These are phyloP conservation scores for Drosophila jambulina DNA, from an alignment of 1,140 invertebrate species.

Conservation along the genomic window DNA sequence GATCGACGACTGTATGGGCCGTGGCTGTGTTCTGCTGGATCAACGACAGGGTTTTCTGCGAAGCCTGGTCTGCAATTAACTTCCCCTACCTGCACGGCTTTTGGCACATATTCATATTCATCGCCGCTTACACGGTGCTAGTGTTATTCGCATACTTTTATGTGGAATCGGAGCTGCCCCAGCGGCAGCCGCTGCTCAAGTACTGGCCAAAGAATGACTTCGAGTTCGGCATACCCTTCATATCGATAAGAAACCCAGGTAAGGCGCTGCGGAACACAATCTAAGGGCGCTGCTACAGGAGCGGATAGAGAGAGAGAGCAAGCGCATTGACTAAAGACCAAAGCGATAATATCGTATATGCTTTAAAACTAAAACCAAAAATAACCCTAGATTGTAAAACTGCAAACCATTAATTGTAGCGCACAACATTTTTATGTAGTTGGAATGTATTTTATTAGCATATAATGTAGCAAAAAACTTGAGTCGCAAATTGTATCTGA, in stretches of 20 bases:
- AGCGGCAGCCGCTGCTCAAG: constrained; percentile 88
- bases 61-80: constrained; percentile 90
- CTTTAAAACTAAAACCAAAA: constrained; percentile 49
- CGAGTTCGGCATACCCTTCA: constrained; percentile 91
- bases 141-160: constrained; percentile 93
- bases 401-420: constrained; percentile 32
- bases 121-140: constrained; percentile 90
- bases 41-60: constrained; percentile 91
- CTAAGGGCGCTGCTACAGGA: constrained; percentile 38
- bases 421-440: constrained; percentile 50
- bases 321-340: constrained; percentile 32
- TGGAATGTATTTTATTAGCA: constrained; percentile 33
- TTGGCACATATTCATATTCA: constrained; percentile 93
- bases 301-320: constrained; percentile 14
- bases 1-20: constrained; percentile 89
- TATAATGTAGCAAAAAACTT: constrained; percentile 37
- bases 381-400: constrained; percentile 29
- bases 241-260: constrained; percentile 88
- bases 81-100: constrained; percentile 93
- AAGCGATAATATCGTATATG: constrained; percentile 46
- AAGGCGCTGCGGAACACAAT: constrained; percentile 72
- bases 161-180: constrained; percentile 89
- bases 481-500: constrained; percentile 45
- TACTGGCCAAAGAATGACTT: constrained; percentile 92
- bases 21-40: constrained; percentile 91